phyloP scores from a whole-genome alignment of 2,888 invertebrate genomes.

The Pherbina coryleti region DNA sequence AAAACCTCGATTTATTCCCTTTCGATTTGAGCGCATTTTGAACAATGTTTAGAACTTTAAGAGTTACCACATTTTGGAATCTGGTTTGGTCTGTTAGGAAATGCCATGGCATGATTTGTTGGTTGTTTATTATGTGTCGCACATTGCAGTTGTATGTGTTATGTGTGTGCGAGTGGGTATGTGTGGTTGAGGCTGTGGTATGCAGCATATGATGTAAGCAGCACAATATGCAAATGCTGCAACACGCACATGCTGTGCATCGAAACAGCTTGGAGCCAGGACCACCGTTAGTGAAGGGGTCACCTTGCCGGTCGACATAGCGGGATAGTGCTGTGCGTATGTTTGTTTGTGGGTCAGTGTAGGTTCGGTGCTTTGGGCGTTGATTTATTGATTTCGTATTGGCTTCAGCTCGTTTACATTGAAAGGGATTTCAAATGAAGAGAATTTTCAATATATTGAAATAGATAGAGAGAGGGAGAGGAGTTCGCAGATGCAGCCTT shows the following conservation, averaged over 20 bases:
- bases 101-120: conserved; percentile 4
- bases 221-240: conserved; percentile 20
- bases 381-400: conserved; percentile 38
- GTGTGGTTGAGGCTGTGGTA: not conserved
- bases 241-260: not conserved
- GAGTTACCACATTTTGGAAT: not conserved
- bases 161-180: not conserved
- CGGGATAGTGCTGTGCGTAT: not conserved
- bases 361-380: conserved; percentile 13
- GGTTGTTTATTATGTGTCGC: conserved; percentile 9
- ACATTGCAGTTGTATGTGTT: not conserved
- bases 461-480: not conserved
- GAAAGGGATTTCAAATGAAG: not conserved
- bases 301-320: not conserved
- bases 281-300: not conserved
- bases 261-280: not conserved
- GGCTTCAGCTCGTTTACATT: not conserved
- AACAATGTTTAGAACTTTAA: not conserved
- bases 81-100: not conserved
- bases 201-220: not conserved
- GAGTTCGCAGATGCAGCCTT: not conserved
- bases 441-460: not conserved
- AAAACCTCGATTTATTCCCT: too few species aligned
- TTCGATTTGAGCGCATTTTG: not conserved
- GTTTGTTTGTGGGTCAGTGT: conserved; percentile 4